phyloP scores from a whole-genome alignment of 2,888 invertebrate species.

The Brenthis daphne region DNA sequence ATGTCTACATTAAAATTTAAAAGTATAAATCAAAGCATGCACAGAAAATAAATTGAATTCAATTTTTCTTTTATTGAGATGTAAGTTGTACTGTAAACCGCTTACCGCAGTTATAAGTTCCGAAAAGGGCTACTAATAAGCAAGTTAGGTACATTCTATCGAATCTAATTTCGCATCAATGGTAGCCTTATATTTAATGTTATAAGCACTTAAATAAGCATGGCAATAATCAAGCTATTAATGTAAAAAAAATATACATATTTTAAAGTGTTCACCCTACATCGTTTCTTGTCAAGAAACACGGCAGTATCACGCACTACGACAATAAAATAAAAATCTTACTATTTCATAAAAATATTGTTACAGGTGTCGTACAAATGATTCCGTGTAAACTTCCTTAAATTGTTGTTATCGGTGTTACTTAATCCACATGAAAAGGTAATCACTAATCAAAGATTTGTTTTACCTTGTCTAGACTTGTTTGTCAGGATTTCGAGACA shows the following conservation, averaged over 20 bases:
- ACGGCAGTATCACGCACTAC: constrained; percentile 27
- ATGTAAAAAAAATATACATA: background rate
- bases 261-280: background rate
- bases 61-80: too few species aligned
- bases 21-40: too few species aligned
- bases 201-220: too few species aligned
- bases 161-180: too few species aligned
- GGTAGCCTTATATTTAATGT: too few species aligned
- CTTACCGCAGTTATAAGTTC: too few species aligned
- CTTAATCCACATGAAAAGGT: constrained; percentile 32
- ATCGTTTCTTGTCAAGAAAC: constrained; percentile 25
- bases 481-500: constrained; percentile 35
- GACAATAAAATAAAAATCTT: constrained; percentile 16
- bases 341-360: constrained; percentile 11
- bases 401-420: constrained; percentile 20
- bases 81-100: too few species aligned
- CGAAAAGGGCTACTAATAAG: too few species aligned
- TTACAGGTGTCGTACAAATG: constrained; percentile 23
- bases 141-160: too few species aligned
- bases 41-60: too few species aligned
- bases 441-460: constrained; percentile 35
- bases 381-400: constrained; percentile 9
- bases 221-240: too few species aligned
- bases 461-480: constrained; percentile 29
- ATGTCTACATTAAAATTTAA: too few species aligned